Evolutionary conservation across 2,888 invertebrate species (phyloP).

Genomic region (Octonoba sinensis): DNA sequence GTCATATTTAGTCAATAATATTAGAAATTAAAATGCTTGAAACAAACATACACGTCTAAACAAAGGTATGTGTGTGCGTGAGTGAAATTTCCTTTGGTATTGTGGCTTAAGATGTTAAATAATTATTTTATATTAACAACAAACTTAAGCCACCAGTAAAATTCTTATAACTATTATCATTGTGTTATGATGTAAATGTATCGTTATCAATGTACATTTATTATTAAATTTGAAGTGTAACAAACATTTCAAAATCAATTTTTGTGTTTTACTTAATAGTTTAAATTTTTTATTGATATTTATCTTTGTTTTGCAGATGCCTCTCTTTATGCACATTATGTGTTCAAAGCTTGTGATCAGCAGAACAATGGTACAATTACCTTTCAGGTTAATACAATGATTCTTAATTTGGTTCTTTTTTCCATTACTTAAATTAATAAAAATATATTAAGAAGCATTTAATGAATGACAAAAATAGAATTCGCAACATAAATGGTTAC

Average conservation of each 20-base stretch:
- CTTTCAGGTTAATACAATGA: constrained; percentile 80
- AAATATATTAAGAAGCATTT: too few relatives aligned
- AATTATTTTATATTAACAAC: too few relatives aligned
- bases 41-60: too few relatives aligned
- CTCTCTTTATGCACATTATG: constrained; percentile 93
- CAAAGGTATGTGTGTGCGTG: too few relatives aligned
- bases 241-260: not conserved
- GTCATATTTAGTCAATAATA: too few relatives aligned
- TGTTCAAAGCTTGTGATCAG: constrained; percentile 96
- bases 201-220: constrained; percentile 1
- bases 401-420: constrained; percentile 23
- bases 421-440: not conserved
- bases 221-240: not conserved
- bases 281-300: not conserved
- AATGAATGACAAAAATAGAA: too few relatives aligned
- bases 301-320: constrained; percentile 79
- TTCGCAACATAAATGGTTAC: too few relatives aligned
- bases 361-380: constrained; percentile 94
- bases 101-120: too few relatives aligned
- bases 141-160: too few relatives aligned
- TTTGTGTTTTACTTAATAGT: not conserved
- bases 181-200: not conserved
- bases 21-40: too few relatives aligned
- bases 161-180: too few relatives aligned
- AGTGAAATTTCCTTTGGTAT: too few relatives aligned